Conservation (phyloP, 1,140 invertebrate genomes). For the Pseudachorutes palmiensis region DNA sequence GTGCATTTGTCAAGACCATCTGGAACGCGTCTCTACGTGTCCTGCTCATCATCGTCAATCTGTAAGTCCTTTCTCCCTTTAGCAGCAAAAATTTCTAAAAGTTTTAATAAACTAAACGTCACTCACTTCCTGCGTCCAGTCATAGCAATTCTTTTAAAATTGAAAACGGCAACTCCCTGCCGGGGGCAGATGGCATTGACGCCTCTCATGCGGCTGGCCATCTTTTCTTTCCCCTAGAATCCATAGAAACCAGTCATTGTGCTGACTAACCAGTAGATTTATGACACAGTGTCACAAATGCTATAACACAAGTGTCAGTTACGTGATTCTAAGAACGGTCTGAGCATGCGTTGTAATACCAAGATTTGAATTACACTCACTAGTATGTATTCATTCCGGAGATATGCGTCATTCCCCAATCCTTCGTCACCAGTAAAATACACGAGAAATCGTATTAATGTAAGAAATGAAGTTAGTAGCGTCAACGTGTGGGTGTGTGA, state of each 20-base stretch:
- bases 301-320: no score
- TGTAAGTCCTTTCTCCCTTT: constrained; percentile 24
- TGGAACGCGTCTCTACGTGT: constrained; percentile 32
- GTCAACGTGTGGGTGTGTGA: background rate
- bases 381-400: no score
- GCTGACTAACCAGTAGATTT: background rate
- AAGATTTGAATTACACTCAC: no score
- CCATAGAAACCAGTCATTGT: background rate
- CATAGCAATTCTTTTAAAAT: background rate
- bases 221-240: background rate
- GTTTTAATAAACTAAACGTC: background rate
- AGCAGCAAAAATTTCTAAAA: background rate
- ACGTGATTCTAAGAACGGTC: no score
- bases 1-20: constrained; percentile 38
- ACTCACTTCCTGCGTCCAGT: constrained; percentile 10
- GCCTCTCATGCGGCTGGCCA: background rate
- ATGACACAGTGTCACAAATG: background rate
- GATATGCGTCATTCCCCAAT: no score
- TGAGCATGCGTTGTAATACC: no score
- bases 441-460: background rate
- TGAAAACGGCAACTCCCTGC: background rate
- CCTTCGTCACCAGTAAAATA: no score
- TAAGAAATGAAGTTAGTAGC: background rate
- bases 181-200: background rate
- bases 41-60: constrained; percentile 33